Percentiles rank a stretch among this genome's conserved stretches.
These are phyloP conservation scores for honey bee (Apis mellifera) DNA, from an alignment of 1,140 invertebrate species.

Conservation along the genomic window Amel_HAv3.1 CM009934.2:4514001-4514500, in stretches of 20 bases:
- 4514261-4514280: not conserved
- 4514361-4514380: slow-evolving; percentile 34
- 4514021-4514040: not conserved
- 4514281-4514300: not conserved
- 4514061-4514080: slow-evolving; percentile 1
- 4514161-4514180: not conserved
- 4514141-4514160: slow-evolving; percentile 7
- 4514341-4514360: slow-evolving; percentile 37
- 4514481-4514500: too few relatives aligned
- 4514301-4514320: not conserved
- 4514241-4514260: slow-evolving; percentile 8
- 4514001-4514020: not conserved
- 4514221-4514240: slow-evolving; percentile 38
- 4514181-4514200: slow-evolving; percentile 21
- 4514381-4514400: slow-evolving; percentile 38
- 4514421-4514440: not conserved
- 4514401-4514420: slow-evolving; percentile 10
- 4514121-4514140: not conserved
- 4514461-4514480: not conserved
- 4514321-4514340: slow-evolving; percentile 27
- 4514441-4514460: slow-evolving; percentile 14
- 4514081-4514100: slow-evolving; percentile 23
- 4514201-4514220: slow-evolving; percentile 16
- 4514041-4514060: not conserved
- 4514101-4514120: slow-evolving; percentile 9